Percentiles rank a stretch among this genome's conserved stretches.
Conservation (phyloP, 2,113 vertebrate species). For the Heptranchias perlo region DNA sequence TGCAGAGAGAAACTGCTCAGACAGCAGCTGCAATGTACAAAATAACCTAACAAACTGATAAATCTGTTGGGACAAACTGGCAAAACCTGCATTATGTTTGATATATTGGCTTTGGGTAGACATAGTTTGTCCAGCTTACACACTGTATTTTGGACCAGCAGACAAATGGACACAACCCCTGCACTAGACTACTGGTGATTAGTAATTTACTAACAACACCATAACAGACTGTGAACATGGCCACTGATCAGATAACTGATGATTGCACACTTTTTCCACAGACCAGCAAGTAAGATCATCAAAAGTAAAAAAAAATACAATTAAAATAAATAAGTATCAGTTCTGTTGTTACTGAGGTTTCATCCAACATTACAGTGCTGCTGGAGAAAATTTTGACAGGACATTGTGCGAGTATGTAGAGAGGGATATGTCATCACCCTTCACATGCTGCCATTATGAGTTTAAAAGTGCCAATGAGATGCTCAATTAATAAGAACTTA, state of each 20-base stretch:
- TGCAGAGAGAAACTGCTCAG: background rate
- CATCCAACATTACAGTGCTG: background rate
- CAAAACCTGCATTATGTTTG: background rate
- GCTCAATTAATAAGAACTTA: background rate
- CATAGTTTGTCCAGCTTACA: background rate
- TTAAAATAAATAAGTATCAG: background rate
- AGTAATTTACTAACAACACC: background rate
- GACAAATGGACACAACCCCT: background rate
- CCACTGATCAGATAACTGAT: background rate
- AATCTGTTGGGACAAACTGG: background rate
- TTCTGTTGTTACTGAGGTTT: background rate
- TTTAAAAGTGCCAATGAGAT: constrained; percentile 8
- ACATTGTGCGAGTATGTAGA: background rate
- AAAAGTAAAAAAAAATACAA: background rate
- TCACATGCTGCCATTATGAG: background rate
- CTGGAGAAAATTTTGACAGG: background rate
- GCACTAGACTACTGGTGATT: background rate
- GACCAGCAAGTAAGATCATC: background rate
- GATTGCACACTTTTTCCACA: background rate
- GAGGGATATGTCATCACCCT: no score
- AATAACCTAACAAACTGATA: background rate
- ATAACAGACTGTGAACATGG: no score
- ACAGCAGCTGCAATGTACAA: background rate
- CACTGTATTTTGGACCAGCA: background rate
- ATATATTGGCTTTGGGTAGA: background rate